Percentiles rank a stretch among this genome's conserved stretches.
These are phyloP conservation scores for Andrena dorsata DNA, from an alignment of 2,888 invertebrate genomes.

Conservation along the genomic window DNA sequence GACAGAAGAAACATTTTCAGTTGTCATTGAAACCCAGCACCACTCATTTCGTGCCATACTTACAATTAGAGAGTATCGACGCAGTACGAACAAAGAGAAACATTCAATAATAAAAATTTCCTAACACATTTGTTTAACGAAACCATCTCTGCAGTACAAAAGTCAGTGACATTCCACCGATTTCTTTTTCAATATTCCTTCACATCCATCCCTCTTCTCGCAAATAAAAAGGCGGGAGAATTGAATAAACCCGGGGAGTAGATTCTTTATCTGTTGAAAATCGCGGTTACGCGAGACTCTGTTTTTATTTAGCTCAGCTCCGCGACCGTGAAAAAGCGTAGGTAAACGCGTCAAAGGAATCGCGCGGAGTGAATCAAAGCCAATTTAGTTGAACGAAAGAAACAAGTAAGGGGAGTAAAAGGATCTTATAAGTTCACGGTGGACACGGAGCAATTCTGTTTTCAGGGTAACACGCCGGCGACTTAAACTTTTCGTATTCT, in stretches of 20 bases:
- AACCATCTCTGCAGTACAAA: not conserved
- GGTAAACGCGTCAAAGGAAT: not conserved
- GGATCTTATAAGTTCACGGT: constrained; percentile 46
- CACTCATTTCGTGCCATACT: not conserved
- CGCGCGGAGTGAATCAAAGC: constrained; percentile 23
- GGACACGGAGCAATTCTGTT: constrained; percentile 47
- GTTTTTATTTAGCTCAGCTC: not conserved
- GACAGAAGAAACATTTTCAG: not conserved
- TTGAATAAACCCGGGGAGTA: not conserved
- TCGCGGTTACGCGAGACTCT: not conserved
- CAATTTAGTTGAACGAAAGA: constrained; percentile 46
- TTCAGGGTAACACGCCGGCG: constrained; percentile 21
- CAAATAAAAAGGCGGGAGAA: not conserved
- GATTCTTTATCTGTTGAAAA: not conserved
- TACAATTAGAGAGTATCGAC: not conserved
- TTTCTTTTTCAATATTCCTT: not conserved
- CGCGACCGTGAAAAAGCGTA: too few relatives aligned
- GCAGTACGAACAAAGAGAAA: not conserved
- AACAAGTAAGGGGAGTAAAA: constrained; percentile 39
- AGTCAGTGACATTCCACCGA: not conserved
- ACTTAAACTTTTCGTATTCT: constrained; percentile 55
- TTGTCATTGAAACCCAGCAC: not conserved
- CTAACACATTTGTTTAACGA: not conserved
- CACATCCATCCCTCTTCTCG: not conserved
- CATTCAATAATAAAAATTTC: not conserved